phyloP scores from a whole-genome alignment of 2,797 vertebrate genomes.

The Rhabdophis nuchalis region DNA sequence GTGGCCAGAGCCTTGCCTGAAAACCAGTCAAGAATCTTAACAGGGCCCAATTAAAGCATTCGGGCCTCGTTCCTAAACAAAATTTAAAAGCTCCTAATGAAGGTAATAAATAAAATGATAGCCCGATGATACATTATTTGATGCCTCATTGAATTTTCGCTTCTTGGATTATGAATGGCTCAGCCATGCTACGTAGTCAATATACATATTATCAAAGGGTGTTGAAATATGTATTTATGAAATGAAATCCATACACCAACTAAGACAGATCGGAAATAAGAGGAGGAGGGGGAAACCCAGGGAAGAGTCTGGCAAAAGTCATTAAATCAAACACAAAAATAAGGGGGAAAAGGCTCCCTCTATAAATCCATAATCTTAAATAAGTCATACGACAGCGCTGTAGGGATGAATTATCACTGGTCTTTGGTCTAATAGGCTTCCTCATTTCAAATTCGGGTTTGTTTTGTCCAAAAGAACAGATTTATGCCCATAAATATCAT shows the following conservation, averaged over 20 bases:
- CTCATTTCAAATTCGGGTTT: background rate
- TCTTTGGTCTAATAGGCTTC: background rate
- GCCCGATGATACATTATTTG: background rate
- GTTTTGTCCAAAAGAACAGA: background rate
- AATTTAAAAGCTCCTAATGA: constrained; percentile 9
- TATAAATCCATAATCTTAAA: background rate
- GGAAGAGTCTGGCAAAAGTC: background rate
- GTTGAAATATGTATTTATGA: background rate
- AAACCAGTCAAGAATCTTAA: background rate
- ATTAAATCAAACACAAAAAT: background rate
- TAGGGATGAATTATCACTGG: background rate
- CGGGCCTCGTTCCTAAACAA: background rate
- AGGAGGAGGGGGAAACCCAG: background rate
- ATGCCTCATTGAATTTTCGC: background rate
- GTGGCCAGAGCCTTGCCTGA: background rate
- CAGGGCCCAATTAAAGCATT: background rate
- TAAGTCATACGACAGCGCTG: background rate
- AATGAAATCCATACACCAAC: background rate
- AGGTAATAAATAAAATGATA: constrained; percentile 1
- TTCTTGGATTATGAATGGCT: constrained; percentile 7
- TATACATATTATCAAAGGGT: background rate
- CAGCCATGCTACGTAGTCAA: background rate
- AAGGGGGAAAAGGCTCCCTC: background rate
- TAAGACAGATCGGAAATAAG: background rate
- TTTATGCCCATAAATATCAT: background rate